Base-by-base conservation (phyloP, 2,113 vertebrate species). In the Microtus oregoni region DNA sequence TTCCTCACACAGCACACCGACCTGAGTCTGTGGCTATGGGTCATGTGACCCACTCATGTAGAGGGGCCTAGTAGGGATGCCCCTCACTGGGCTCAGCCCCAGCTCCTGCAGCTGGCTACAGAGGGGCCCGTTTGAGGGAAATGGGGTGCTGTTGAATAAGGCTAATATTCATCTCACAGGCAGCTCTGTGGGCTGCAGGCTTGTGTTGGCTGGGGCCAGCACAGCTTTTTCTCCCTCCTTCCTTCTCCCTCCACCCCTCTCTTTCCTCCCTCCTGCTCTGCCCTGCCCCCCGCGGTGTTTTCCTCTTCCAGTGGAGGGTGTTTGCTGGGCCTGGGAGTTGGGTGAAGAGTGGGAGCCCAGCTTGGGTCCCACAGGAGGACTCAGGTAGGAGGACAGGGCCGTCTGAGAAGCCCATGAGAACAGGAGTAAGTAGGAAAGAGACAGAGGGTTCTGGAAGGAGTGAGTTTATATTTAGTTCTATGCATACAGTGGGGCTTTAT, bases 11-110 rank as follows among this genome's bases (percentile, higher is more conserved):
- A 7, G 24, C 20, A 67, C 1, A 38, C 58, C 24, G 88, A 83
- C 87, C 76, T 77, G 67, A 72, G 73, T 15, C 17, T 12, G 58
- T n/a, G 67, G 30, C 35, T 47, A 70, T 15, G 52, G 82, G 83
- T 30, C 8, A 15, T 19, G 15, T 7, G 38, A 75, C 38, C 88
- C 35, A 47, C 41, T 75, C 89, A 61, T 35, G 24, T 14, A 28
- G 35, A 14, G 30, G 92, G 58, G 30, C 50, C 61, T 2, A 35
- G 10, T 47, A 63, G 50, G 95, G 93, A 97, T 77, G 72, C 95
- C 86, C 79, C 26, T 77, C 86, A 7, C 44, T 61, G 47, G 81
- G 65, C 50, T 55, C 90, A 67, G 93, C 88, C 91, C 78, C 75
- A n/a, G 5, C 14, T 72, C 91, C 88, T 73, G 89, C 26, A 13